Evolutionary conservation across 2,888 invertebrate species (phyloP), one percentile per base, ranked within the genome.

Genomic region (Cylloceria caligata): DNA sequence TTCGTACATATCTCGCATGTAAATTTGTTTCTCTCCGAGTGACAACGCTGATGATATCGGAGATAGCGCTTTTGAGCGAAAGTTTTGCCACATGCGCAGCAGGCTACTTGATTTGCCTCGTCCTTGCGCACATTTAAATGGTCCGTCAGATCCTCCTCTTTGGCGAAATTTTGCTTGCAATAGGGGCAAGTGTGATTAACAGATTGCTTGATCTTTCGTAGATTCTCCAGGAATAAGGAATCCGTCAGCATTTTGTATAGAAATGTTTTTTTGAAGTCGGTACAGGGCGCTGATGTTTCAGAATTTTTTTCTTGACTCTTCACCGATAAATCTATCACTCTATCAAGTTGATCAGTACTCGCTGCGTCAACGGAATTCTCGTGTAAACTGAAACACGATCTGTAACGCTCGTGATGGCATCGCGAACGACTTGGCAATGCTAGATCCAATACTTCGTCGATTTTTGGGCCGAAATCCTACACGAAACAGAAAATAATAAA

Each of bases 191-290:
- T 19, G 27, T 82, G 80, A 34, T 80, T 86, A 0, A 52, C 21
- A 0, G 78, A 19, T 57, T 76, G 42, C 60, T 85, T 84, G 19
- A 62, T 65, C 9, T 49, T 71, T 11, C 82, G 84, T 6, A 87
- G 65, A 64, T 86, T 90, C 2, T 89, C 87, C 13, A 90, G 71
- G 57, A 92, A 90, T 7, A 85, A 83, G 1, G 91, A 90, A 75
- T 92, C 90, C 0, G 91, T 92, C 88, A 92, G 89, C 64, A 92
- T 90, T 55, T 91, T 89, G 52, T 92, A 92, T 0, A 92, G 87
- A 60, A 89, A 89, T 2, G 91, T 90, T 39, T 90, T 86, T 73
- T 90, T 89, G 19, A 90, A 85, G 0, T 88, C 86, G 42, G 80
- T 79, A 0, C 49, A 2, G 13, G 75, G 39, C 75, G 75, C 16